Evolutionary conservation across 2,113 vertebrate genomes (phyloP).

Genomic region (Spheniscus mendiculus): DNA sequence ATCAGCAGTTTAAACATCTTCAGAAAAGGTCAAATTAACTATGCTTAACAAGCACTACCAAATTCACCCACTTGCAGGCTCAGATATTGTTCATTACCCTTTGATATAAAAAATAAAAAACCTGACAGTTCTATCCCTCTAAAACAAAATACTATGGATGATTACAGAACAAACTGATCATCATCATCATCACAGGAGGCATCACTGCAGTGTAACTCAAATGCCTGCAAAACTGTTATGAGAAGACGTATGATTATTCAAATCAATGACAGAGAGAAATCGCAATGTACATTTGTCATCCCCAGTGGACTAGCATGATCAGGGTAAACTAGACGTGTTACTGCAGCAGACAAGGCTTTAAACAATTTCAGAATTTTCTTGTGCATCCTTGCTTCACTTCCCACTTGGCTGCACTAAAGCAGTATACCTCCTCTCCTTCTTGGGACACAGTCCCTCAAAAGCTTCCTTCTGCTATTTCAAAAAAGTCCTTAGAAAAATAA

Average conservation of each 20-base stretch:
- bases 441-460: neutral
- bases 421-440: neutral
- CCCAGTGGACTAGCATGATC: neutral
- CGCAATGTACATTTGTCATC: neutral
- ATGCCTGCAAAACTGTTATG: neutral
- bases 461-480: neutral
- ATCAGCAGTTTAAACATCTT: constrained; percentile 18
- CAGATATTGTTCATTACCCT: neutral
- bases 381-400: neutral
- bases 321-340: neutral
- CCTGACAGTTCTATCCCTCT: neutral
- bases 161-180: neutral
- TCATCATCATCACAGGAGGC: neutral
- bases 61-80: neutral
- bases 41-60: neutral
- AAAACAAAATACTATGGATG: neutral
- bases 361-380: neutral
- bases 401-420: neutral
- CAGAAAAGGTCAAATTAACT: constrained; percentile 6
- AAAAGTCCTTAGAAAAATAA: neutral
- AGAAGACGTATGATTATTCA: neutral
- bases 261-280: neutral
- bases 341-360: neutral
- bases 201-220: neutral
- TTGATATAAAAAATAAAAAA: neutral